A percentile compares a stretch with the other conserved stretches of the same genome.
Evolutionary conservation across 2,113 vertebrate genomes (phyloP).

Genomic region (Catharus minimus): DNA sequence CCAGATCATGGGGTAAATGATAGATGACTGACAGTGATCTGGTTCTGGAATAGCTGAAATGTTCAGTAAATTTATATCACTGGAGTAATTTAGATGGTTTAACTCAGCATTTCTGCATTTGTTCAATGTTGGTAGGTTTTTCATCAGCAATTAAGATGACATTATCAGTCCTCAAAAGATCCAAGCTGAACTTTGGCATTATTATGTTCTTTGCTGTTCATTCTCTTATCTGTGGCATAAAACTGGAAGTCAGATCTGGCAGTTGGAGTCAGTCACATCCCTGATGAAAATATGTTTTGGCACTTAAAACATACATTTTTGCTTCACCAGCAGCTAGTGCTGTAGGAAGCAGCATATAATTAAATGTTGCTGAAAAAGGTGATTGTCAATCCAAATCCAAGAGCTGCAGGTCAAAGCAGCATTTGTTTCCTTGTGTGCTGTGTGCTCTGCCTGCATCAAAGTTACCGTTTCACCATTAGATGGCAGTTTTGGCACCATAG

Average conservation of each 20-base stretch:
- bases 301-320: not conserved
- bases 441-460: not conserved
- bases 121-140: not conserved
- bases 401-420: not conserved
- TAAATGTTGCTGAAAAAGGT: not conserved
- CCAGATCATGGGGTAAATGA: not conserved
- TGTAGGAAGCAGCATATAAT: not conserved
- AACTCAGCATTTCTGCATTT: not conserved
- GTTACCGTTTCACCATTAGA: not conserved
- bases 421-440: not conserved
- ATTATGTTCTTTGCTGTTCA: conserved; percentile 6
- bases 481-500: not conserved
- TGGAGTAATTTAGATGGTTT: not conserved
- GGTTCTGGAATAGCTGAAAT: not conserved
- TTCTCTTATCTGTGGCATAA: not conserved
- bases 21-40: not conserved
- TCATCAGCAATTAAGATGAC: not conserved
- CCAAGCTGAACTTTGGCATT: not conserved
- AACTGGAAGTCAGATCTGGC: conserved; percentile 16
- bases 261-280: not conserved
- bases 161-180: not conserved
- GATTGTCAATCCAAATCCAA: not conserved
- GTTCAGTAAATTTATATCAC: not conserved
- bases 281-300: conserved; percentile 30
- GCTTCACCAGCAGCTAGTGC: not conserved